phyloP scores from a whole-genome alignment of 2,888 invertebrate species.

The Selenia dentaria region DNA sequence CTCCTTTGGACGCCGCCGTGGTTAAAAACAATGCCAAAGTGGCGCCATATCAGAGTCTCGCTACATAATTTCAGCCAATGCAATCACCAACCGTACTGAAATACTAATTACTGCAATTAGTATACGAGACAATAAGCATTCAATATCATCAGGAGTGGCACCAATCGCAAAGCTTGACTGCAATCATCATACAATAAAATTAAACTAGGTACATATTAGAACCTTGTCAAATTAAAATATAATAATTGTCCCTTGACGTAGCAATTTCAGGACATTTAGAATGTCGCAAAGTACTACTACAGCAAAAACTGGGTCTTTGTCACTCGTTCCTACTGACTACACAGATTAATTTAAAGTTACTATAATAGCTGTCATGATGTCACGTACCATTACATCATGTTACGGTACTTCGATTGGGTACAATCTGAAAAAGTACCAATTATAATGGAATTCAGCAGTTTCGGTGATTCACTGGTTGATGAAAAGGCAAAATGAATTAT shows the following conservation, averaged over 20 bases:
- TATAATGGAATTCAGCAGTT: slow-evolving; percentile 4
- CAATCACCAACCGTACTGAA: slow-evolving; percentile 26
- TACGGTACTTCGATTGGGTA: slow-evolving; percentile 32
- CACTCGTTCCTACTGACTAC: slow-evolving; percentile 24
- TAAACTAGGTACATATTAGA: too few relatives aligned
- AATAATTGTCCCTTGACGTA: too few relatives aligned
- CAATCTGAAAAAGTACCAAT: slow-evolving; percentile 16
- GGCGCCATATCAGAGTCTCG: too few relatives aligned
- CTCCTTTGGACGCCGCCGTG: too few relatives aligned
- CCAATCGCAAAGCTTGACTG: slow-evolving; percentile 39
- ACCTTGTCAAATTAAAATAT: too few relatives aligned
- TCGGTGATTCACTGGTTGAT: too few relatives aligned
- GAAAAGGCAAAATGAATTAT: too few relatives aligned
- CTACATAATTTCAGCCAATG: slow-evolving; percentile 26
- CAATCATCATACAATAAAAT: not conserved
- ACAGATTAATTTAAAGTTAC: too few relatives aligned
- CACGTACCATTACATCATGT: slow-evolving; percentile 56
- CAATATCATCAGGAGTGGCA: slow-evolving; percentile 53
- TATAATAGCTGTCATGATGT: slow-evolving; percentile 50
- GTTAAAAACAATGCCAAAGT: too few relatives aligned
- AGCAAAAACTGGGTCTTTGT: not conserved
- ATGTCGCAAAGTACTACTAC: too few relatives aligned
- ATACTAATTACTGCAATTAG: slow-evolving; percentile 61
- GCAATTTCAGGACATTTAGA: too few relatives aligned
- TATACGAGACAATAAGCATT: slow-evolving; percentile 59